Base-by-base conservation (phyloP, 2,888 invertebrate genomes). In the Sipha maydis region DNA sequence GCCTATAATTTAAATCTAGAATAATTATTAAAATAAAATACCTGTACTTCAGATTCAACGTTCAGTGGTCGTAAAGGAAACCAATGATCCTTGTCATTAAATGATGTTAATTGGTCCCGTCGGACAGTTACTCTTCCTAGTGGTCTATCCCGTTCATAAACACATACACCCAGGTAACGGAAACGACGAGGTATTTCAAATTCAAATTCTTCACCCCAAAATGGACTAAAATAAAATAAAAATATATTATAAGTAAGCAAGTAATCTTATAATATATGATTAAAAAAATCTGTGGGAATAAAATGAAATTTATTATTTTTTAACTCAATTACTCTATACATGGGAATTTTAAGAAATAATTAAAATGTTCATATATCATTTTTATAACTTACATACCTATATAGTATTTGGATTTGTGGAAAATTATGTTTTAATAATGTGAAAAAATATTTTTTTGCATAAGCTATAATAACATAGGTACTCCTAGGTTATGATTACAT, bases 201-300 rank as follows among this genome's bases (percentile, higher is more conserved):
- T 92, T 97, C 96, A 93, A 97, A 97, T 92, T 97, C 97, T 92
- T 97, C 97, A 90, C 97, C 97, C 92, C 97, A 97, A 93, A 97
- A 97, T 90, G 97, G 97, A 92, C 96, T 96, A 92, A 94, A 95
- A 86, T 78, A 89, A 86, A 83, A 75, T 71, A 85, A 89, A 78
- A 34, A 89, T n/a, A 90, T 25, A 48, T 41, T 25, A 34, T 83
- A 89, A 71, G 14, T 69, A 76, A 76, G 17, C n/a, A 61, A 38
- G 69, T 48, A 71, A 82, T 82, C 28, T 89, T 41, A 41, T 41
- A 71, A 76, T 71, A 90, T 86, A 48, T 61, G 75, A 89, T 76
- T 88, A 77, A 79, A 78, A 54, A 84, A 61, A 14, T 80, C 8
- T 19, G 69, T 85, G 85, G 31, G 85, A 85, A 75, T 76, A 76